Percentiles rank a stretch among this genome's conserved stretches.
Evolutionary conservation across 2,797 vertebrate species (phyloP).

Genomic region (Miichthys miiuy): DNA sequence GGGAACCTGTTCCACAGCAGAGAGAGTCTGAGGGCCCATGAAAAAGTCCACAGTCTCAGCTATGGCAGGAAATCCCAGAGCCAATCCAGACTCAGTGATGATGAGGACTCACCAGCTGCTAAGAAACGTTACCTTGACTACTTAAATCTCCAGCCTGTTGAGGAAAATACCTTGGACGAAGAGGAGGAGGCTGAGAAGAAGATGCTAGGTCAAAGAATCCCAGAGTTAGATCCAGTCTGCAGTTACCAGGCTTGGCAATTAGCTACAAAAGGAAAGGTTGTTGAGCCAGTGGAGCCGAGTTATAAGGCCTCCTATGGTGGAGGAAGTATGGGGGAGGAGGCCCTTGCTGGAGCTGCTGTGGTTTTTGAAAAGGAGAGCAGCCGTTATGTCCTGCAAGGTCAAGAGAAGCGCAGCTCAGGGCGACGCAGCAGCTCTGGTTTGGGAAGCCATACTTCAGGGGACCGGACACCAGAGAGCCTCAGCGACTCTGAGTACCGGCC

Average conservation of each 20-base stretch:
- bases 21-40: conserved; percentile 92
- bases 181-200: conserved; percentile 60
- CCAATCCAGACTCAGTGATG: conserved; percentile 63
- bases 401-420: conserved; percentile 88
- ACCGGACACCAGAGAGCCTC: conserved; percentile 80
- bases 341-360: conserved; percentile 84
- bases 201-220: conserved; percentile 87
- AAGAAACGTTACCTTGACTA: conserved; percentile 89
- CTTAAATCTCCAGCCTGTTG: conserved; percentile 86
- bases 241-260: conserved; percentile 98
- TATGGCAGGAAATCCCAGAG: conserved; percentile 61
- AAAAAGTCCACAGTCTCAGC: conserved; percentile 87
- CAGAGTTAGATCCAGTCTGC: conserved; percentile 93
- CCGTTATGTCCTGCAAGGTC: conserved; percentile 88
- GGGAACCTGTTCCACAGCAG: conserved; percentile 94
- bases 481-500: conserved; percentile 90
- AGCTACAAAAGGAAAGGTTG: conserved; percentile 92
- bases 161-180: conserved; percentile 52
- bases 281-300: conserved; percentile 89
- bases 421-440: conserved; percentile 76
- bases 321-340: conserved; percentile 81
- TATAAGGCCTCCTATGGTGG: conserved; percentile 85
- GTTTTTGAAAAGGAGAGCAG: conserved; percentile 91
- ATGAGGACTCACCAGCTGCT: conserved; percentile 78
- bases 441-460: conserved; percentile 79